Evolutionary conservation across 30 jellyfish, hydroid and myxozoan genomes (phyloP).

Genomic region (Turritopsis rubra): DNA sequence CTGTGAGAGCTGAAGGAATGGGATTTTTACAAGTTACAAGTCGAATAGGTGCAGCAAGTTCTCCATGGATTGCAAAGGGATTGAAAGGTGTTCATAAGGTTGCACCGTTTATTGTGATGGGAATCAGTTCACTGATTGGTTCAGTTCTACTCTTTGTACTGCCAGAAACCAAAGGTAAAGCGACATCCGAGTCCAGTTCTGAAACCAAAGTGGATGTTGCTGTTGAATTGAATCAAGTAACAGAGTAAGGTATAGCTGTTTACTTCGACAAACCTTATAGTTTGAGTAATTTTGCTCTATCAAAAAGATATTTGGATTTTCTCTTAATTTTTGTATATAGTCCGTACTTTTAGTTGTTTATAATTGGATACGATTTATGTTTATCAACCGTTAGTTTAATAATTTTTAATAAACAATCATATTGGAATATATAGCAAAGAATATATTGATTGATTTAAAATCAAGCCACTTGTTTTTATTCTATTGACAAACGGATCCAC

Average conservation of each 20-base stretch:
- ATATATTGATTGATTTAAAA: too few relatives aligned
- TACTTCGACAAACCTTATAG: background rate
- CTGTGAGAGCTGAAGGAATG: conserved; percentile 82
- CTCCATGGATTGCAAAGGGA: conserved; percentile 92
- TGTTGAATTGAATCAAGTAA: background rate
- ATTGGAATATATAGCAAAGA: background rate
- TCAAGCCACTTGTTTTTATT: too few relatives aligned
- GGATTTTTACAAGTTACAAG: conserved; percentile 80
- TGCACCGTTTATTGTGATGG: conserved; percentile 70
- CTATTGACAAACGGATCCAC: too few relatives aligned
- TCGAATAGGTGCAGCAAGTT: conserved; percentile 72
- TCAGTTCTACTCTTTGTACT: conserved; percentile 39
- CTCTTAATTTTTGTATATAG: background rate
- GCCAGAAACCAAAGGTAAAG: conserved; percentile 75
- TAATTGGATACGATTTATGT: background rate
- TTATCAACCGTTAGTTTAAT: background rate
- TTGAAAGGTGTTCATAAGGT: conserved; percentile 39
- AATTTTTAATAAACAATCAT: background rate
- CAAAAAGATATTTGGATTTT: too few relatives aligned
- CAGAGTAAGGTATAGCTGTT: background rate
- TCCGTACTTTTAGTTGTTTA: too few relatives aligned
- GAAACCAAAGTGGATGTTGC: background rate
- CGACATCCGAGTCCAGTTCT: conserved; percentile 43
- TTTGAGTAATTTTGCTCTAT: background rate
- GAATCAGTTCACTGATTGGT: conserved; percentile 44